Conservation (phyloP, 2,888 invertebrate genomes). For the Drosophila helvetica region DNA sequence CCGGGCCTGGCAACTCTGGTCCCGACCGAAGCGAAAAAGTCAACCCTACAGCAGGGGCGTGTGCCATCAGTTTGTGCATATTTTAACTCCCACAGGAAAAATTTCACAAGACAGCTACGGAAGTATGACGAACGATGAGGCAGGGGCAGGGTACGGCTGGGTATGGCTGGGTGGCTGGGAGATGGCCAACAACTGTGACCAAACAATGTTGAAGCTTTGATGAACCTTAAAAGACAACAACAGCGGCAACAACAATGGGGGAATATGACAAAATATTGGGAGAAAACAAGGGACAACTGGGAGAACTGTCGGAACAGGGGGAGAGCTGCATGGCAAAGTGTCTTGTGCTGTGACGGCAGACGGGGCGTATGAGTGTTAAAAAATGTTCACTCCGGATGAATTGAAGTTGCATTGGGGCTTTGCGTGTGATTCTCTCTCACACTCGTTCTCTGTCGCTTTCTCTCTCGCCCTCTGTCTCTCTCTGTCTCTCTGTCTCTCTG, state of each 20-base stretch:
- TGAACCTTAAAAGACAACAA: conserved; percentile 73
- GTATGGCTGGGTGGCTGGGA: not conserved
- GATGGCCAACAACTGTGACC: conserved; percentile 69
- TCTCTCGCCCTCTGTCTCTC: conserved; percentile 19
- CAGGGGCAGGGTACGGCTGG: not conserved
- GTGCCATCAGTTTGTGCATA: conserved; percentile 62
- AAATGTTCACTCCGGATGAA: conserved; percentile 75
- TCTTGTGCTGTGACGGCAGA: conserved; percentile 34
- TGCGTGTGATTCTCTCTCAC: conserved; percentile 15
- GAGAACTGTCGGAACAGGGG: conserved; percentile 15
- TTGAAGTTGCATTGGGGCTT: conserved; percentile 63
- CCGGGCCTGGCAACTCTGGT: conserved; percentile 13
- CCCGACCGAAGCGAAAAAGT: conserved; percentile 59
- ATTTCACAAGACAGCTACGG: conserved; percentile 73
- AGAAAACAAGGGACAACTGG: conserved; percentile 14
- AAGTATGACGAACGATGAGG: conserved; percentile 63
- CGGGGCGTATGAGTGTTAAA: conserved; percentile 75
- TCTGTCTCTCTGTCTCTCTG: conserved; percentile 11
- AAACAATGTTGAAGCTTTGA: conserved; percentile 78
- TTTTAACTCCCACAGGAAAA: conserved; percentile 77
- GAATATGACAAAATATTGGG: conserved; percentile 69
- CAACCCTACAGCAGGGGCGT: conserved; percentile 29
- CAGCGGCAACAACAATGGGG: conserved; percentile 38
- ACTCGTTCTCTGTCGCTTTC: not conserved
- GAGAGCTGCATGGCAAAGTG: conserved; percentile 46